Evolutionary conservation across 2,113 vertebrate species (phyloP).

Genomic region (Oryzias woworae): DNA sequence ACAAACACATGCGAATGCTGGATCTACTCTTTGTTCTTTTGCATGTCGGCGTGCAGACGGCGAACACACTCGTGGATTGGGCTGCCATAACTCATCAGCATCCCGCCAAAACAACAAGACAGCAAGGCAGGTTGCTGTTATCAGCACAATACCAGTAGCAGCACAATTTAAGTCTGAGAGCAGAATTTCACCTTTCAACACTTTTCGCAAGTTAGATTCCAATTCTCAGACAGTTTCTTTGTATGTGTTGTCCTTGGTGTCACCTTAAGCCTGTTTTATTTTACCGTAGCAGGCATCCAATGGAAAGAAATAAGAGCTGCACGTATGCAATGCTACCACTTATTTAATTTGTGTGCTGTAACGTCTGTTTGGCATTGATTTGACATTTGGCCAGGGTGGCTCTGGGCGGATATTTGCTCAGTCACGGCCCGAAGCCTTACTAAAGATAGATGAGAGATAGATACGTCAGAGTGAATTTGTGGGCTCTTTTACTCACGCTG

Average conservation of each 20-base stretch:
- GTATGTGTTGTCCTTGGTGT: neutral
- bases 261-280: neutral
- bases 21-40: slow-evolving; percentile 52
- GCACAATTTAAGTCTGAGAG: slow-evolving; percentile 34
- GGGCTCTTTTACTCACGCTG: slow-evolving; percentile 25
- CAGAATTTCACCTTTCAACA: neutral
- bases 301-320: slow-evolving; percentile 15
- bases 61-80: slow-evolving; percentile 39
- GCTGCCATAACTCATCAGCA: slow-evolving; percentile 63
- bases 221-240: neutral
- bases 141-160: slow-evolving; percentile 47
- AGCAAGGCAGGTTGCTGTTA: slow-evolving; percentile 27
- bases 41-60: slow-evolving; percentile 37
- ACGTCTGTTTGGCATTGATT: slow-evolving; percentile 25
- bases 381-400: slow-evolving; percentile 64
- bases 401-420: slow-evolving; percentile 36
- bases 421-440: slow-evolving; percentile 48
- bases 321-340: slow-evolving; percentile 34
- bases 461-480: slow-evolving; percentile 55
- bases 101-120: slow-evolving; percentile 24
- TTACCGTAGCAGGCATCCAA: neutral
- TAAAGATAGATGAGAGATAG: slow-evolving; percentile 62
- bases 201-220: neutral
- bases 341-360: slow-evolving; percentile 46
- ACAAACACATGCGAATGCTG: slow-evolving; percentile 20